Evolutionary conservation across 2,888 invertebrate genomes (phyloP).

Genomic region (Phyllotreta cruciferae): DNA sequence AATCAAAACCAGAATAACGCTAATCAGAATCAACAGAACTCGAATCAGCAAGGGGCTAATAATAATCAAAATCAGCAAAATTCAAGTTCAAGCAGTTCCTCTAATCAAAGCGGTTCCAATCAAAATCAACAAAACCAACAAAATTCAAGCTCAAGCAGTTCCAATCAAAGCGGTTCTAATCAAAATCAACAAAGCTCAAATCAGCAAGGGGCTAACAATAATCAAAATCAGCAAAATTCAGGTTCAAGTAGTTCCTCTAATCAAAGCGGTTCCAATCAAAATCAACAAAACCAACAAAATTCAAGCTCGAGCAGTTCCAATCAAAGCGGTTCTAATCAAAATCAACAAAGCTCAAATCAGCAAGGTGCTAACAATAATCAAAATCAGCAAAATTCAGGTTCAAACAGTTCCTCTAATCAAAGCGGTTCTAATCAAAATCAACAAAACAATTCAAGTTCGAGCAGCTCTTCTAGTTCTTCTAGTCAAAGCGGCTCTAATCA

Average conservation of each 20-base stretch:
- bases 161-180: constrained; percentile 14
- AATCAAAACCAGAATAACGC: constrained; percentile 18
- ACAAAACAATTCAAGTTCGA: constrained; percentile 8
- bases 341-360: constrained; percentile 22
- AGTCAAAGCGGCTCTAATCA: constrained; percentile 19
- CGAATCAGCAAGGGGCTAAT: neutral
- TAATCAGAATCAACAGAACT: constrained; percentile 25
- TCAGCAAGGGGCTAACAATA: neutral
- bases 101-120: constrained; percentile 23
- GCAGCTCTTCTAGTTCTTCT: constrained; percentile 11
- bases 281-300: constrained; percentile 38
- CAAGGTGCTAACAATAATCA: constrained; percentile 28
- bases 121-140: constrained; percentile 31
- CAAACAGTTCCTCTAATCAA: constrained; percentile 7
- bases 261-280: constrained; percentile 32
- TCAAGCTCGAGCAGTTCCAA: constrained; percentile 25
- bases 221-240: constrained; percentile 2
- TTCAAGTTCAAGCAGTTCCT: constrained; percentile 17
- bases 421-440: constrained; percentile 9
- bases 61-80: constrained; percentile 2
- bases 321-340: constrained; percentile 8
- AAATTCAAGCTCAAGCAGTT: neutral
- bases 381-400: constrained; percentile 18
- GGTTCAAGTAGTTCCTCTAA: constrained; percentile 23
- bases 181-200: constrained; percentile 25